Evolutionary conservation across 2,888 invertebrate species (phyloP).

Genomic region (Sepiola atlantica): DNA sequence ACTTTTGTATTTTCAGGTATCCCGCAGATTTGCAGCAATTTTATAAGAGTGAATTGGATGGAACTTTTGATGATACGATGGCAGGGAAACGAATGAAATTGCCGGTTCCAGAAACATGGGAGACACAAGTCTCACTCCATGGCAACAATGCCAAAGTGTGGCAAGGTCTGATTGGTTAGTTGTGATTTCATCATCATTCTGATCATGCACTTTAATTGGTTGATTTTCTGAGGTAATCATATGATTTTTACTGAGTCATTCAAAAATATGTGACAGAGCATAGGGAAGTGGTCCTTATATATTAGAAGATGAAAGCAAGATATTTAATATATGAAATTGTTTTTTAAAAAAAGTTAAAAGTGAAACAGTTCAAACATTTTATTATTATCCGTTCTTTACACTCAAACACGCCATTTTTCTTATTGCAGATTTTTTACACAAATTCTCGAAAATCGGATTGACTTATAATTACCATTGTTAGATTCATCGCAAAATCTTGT

Average conservation of each 20-base stretch:
- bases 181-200: neutral
- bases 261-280: too few species aligned
- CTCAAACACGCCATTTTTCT: too few species aligned
- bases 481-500: too few species aligned
- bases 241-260: neutral
- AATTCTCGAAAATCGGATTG: too few species aligned
- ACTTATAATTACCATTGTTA: too few species aligned
- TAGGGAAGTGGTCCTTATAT: too few species aligned
- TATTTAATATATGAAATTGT: too few species aligned
- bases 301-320: too few species aligned
- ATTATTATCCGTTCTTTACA: too few species aligned
- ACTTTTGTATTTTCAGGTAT: constrained; percentile 69
- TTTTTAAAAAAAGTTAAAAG: too few species aligned
- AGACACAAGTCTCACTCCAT: constrained; percentile 75
- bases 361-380: too few species aligned
- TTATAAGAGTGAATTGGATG: constrained; percentile 72
- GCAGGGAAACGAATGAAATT: constrained; percentile 76
- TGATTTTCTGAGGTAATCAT: neutral
- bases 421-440: too few species aligned
- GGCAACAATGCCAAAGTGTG: constrained; percentile 76
- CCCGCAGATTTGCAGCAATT: constrained; percentile 73
- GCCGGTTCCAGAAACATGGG: constrained; percentile 77
- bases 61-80: constrained; percentile 72
- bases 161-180: constrained; percentile 75
- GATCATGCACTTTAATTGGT: neutral